Conservation (phyloP, 2,797 vertebrate species). For the Gadopsis marmoratus region DNA sequence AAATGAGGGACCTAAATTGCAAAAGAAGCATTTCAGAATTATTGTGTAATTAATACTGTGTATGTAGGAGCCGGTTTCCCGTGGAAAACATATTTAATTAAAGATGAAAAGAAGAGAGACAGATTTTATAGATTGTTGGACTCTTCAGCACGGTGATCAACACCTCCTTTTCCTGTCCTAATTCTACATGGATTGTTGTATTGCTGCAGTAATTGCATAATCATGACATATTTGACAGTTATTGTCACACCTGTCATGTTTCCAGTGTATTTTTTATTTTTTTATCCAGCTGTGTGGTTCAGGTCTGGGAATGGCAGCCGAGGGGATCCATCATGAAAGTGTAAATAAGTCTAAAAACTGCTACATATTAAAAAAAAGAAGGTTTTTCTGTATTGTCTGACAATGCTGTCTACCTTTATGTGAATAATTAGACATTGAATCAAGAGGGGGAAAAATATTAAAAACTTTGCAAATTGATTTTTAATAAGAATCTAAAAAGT, state of each 20-base stretch:
- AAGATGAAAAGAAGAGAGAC: background rate
- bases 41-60: background rate
- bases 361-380: background rate
- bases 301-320: background rate
- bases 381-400: no score
- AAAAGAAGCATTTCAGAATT: constrained; percentile 14
- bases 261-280: background rate
- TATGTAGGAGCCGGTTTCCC: background rate
- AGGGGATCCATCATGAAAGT: constrained; percentile 1
- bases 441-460: background rate
- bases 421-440: constrained; percentile 15
- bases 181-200: background rate
- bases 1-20: constrained; percentile 2
- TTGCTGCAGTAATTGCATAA: constrained; percentile 4
- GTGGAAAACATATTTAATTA: background rate
- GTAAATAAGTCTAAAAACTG: background rate
- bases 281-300: constrained; percentile 10
- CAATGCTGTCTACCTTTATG: background rate
- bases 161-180: background rate
- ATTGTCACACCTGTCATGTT: constrained; percentile 20
- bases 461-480: background rate
- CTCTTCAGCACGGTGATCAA: background rate
- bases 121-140: background rate
- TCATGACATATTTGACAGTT: constrained; percentile 8
- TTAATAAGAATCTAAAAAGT: background rate